Conservation (phyloP, 30 jellyfish, hydroid and myxozoan genomes). For the Aurelia aurita region DNA sequence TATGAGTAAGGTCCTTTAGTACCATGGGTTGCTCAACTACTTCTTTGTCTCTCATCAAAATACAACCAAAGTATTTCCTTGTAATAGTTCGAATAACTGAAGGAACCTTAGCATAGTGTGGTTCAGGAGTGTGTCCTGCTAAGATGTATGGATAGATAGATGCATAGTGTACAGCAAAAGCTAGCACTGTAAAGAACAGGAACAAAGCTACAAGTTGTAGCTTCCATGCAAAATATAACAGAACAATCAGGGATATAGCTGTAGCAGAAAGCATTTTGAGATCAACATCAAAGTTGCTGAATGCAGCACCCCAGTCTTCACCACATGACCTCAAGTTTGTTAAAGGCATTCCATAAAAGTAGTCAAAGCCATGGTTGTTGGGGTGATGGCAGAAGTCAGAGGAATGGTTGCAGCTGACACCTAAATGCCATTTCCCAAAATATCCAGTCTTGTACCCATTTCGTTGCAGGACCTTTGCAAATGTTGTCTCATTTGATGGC, state of each 20-base stretch:
- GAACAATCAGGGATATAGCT: neutral
- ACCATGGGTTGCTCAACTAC: slow-evolving; percentile 82
- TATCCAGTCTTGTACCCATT: slow-evolving; percentile 78
- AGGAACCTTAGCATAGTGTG: neutral
- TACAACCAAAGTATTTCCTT: slow-evolving; percentile 57
- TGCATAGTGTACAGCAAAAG: too few species aligned
- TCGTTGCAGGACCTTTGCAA: slow-evolving; percentile 69
- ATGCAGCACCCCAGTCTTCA: slow-evolving; percentile 33
- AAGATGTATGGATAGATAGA: too few species aligned
- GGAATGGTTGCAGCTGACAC: slow-evolving; percentile 67
- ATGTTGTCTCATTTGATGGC: slow-evolving; percentile 67
- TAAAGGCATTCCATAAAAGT: slow-evolving; percentile 85
- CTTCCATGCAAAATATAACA: neutral
- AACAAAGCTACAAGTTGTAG: neutral
- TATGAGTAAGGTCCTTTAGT: slow-evolving; percentile 40
- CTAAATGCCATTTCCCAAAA: slow-evolving; percentile 94
- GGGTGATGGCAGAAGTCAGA: slow-evolving; percentile 86
- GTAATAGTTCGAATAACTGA: neutral
- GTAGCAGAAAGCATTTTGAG: slow-evolving; percentile 13
- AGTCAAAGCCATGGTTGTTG: slow-evolving; percentile 81
- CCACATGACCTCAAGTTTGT: slow-evolving; percentile 74
- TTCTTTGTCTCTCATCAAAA: slow-evolving; percentile 66
- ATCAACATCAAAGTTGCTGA: slow-evolving; percentile 21
- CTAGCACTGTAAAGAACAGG: too few species aligned
- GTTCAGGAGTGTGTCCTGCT: too few species aligned